Conservation (phyloP, 2,797 vertebrate genomes). For the Pelodytes ibericus region DNA sequence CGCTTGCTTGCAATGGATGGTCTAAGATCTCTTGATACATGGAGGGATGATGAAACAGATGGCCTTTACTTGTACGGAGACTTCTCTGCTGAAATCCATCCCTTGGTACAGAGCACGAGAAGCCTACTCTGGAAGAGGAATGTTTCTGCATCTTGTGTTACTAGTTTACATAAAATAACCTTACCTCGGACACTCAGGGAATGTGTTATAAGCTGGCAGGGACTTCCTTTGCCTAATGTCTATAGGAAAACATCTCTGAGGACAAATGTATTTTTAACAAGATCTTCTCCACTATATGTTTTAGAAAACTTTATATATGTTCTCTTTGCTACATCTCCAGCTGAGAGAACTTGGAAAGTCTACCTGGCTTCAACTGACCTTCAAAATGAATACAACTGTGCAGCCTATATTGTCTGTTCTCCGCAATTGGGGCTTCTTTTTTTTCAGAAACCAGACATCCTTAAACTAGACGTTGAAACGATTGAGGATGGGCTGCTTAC, state of each 20-base stretch:
- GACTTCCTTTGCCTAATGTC: slow-evolving; percentile 43
- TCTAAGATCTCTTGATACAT: background rate
- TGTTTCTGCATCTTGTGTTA: background rate
- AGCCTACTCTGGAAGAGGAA: background rate
- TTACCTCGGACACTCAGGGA: slow-evolving; percentile 51
- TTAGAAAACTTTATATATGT: background rate
- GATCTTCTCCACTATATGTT: background rate
- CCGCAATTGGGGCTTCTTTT: background rate
- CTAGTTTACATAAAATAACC: slow-evolving; percentile 55
- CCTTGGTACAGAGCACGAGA: background rate
- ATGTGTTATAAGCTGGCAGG: slow-evolving; percentile 38
- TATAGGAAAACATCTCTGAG: background rate
- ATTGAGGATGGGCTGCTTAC: background rate
- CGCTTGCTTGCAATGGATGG: slow-evolving; percentile 51
- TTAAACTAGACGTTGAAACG: background rate
- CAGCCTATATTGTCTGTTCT: background rate
- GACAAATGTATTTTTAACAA: background rate
- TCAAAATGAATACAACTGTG: background rate
- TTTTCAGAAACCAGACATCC: background rate
- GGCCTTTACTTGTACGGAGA: background rate
- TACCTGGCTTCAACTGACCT: background rate
- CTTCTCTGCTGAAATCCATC: background rate
- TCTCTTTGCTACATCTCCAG: background rate
- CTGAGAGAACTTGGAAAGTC: background rate
- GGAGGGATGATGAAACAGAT: slow-evolving; percentile 36